Conservation (phyloP, 2,113 vertebrate genomes). For the Pogonocichla stellata region DNA sequence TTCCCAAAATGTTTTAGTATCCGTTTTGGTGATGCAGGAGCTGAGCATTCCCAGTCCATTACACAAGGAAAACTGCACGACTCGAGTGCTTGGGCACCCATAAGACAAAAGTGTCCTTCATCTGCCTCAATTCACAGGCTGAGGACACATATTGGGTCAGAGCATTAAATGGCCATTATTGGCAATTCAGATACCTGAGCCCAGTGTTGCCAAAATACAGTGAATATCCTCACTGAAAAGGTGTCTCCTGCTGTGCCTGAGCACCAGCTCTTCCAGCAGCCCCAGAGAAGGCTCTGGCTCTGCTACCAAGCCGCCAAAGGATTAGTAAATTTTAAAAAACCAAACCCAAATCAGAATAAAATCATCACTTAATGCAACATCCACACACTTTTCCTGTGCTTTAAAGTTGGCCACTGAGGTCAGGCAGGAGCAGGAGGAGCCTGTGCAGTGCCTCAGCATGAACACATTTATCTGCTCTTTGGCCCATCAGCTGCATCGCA, state of each 20-base stretch:
- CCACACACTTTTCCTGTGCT: neutral
- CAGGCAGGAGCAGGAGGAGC: neutral
- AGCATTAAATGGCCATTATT: neutral
- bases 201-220: neutral
- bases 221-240: rapidly evolving
- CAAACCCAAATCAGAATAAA: neutral
- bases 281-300: neutral
- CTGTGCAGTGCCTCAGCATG: neutral
- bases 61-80: neutral
- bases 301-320: neutral
- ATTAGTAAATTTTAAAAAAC: neutral
- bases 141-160: neutral
- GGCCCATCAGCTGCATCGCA: neutral
- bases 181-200: neutral
- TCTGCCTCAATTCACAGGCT: rapidly evolving
- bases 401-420: neutral
- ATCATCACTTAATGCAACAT: neutral
- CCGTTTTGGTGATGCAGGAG: rapidly evolving
- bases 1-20: rapidly evolving
- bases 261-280: neutral
- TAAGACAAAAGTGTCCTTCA: neutral
- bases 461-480: neutral
- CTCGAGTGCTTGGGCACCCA: neutral
- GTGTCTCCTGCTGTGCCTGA: neutral
- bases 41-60: rapidly evolving